Evolutionary conservation across 2,888 invertebrate genomes (phyloP).

Genomic region (Cephus pulcher): DNA sequence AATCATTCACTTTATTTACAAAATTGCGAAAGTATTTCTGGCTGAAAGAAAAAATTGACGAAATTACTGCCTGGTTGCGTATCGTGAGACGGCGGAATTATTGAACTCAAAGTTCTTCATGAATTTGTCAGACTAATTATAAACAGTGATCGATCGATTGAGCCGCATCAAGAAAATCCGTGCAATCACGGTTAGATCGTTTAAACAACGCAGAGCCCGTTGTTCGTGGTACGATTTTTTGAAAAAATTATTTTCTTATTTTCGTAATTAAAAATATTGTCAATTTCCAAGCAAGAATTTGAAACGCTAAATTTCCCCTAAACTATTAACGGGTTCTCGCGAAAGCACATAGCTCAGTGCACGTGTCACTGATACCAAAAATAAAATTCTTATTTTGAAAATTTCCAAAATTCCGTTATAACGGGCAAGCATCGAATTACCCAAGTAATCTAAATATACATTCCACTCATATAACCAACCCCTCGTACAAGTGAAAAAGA

Average conservation of each 20-base stretch:
- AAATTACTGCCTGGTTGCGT: background rate
- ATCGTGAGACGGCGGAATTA: background rate
- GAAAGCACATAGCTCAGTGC: background rate
- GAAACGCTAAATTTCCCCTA: background rate
- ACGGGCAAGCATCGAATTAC: background rate
- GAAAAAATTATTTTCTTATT: too few species aligned
- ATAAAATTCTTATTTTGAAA: background rate
- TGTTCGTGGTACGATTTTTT: too few species aligned
- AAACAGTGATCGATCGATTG: background rate
- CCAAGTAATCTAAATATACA: background rate
- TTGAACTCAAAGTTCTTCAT: background rate
- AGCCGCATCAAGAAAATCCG: background rate
- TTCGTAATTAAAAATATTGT: background rate
- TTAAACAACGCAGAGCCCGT: background rate
- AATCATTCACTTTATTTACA: slow-evolving; percentile 51
- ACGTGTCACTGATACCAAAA: background rate
- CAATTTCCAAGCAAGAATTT: background rate
- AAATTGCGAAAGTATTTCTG: slow-evolving; percentile 30
- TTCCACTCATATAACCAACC: background rate
- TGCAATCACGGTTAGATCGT: background rate
- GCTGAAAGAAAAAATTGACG: background rate
- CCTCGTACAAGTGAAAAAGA: background rate
- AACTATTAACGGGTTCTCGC: background rate
- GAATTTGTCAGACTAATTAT: background rate
- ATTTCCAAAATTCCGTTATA: background rate